A percentile compares a stretch with the other conserved stretches of the same genome.
phyloP scores from a whole-genome alignment of 2,113 vertebrate genomes.

The Gnathonemus echidnorhynchus region DNA sequence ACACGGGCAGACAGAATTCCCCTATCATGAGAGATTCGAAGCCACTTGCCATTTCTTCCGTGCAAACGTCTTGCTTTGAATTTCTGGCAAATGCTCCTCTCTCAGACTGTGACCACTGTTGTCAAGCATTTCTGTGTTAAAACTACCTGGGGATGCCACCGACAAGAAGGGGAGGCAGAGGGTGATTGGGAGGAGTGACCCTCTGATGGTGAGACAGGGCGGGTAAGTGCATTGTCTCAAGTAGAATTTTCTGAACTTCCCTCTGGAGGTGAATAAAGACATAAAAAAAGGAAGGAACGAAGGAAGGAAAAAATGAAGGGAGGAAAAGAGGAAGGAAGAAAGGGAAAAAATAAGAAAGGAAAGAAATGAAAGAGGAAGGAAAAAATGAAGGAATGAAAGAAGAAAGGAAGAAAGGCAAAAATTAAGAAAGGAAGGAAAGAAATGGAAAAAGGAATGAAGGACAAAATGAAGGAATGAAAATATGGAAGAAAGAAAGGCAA shows the following conservation, averaged over 20 bases:
- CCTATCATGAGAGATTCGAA: background rate
- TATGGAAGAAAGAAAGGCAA: too few relatives aligned
- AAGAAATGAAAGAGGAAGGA: background rate
- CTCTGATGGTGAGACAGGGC: background rate
- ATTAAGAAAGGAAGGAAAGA: too few relatives aligned
- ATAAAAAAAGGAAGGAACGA: background rate
- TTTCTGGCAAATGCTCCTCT: conserved; percentile 11
- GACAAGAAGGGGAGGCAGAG: background rate
- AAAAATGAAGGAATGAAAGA: background rate
- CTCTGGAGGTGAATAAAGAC: background rate
- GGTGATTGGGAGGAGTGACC: background rate
- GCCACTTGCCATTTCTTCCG: background rate
- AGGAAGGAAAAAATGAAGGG: background rate
- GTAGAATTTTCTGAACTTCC: background rate
- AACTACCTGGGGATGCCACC: conserved; percentile 20
- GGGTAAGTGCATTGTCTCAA: background rate
- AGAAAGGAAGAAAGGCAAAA: background rate
- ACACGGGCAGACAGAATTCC: background rate
- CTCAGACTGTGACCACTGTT: background rate
- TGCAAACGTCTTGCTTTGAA: conserved; percentile 19
- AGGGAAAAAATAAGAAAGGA: background rate
- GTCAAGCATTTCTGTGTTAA: conserved; percentile 33
- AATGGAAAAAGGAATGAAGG: too few relatives aligned
- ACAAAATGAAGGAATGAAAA: too few relatives aligned
- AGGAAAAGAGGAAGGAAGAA: background rate